A percentile compares a stretch with the other conserved stretches of the same genome.
Conservation (phyloP, 2,888 invertebrate genomes). For the Parasteatoda lunata region DNA sequence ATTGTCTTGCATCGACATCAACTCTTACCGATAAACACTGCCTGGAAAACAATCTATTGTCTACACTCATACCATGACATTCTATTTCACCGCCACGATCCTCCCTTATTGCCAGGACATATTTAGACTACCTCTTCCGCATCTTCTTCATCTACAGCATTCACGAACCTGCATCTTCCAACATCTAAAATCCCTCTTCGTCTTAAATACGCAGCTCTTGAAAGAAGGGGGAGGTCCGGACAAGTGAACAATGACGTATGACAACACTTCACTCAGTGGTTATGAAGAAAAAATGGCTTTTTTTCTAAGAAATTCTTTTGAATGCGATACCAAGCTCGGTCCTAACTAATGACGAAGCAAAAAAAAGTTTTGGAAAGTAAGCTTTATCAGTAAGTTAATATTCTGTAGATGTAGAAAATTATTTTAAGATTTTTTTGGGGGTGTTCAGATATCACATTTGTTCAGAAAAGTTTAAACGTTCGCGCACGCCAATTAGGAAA, state of each 20-base stretch:
- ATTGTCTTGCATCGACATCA: not conserved
- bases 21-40: not conserved
- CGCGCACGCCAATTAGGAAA: too few species aligned
- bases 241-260: not conserved
- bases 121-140: slow-evolving; percentile 47
- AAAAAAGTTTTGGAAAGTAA: too few species aligned
- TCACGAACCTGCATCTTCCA: slow-evolving; percentile 15
- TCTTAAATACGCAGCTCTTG: slow-evolving; percentile 16
- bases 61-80: too few species aligned
- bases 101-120: slow-evolving; percentile 47
- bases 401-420: too few species aligned
- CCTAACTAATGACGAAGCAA: too few species aligned
- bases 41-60: not conserved
- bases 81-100: too few species aligned
- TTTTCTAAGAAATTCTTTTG: not conserved
- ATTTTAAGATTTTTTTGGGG: too few species aligned
- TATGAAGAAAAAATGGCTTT: not conserved
- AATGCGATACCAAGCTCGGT: too few species aligned
- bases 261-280: not conserved
- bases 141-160: slow-evolving; percentile 18
- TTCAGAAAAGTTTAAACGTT: too few species aligned
- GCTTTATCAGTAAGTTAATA: too few species aligned
- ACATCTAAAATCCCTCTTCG: slow-evolving; percentile 9
- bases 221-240: not conserved
- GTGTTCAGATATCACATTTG: too few species aligned